Evolutionary conservation across 2,888 invertebrate species (phyloP).

Genomic region (Rhagonycha lutea): DNA sequence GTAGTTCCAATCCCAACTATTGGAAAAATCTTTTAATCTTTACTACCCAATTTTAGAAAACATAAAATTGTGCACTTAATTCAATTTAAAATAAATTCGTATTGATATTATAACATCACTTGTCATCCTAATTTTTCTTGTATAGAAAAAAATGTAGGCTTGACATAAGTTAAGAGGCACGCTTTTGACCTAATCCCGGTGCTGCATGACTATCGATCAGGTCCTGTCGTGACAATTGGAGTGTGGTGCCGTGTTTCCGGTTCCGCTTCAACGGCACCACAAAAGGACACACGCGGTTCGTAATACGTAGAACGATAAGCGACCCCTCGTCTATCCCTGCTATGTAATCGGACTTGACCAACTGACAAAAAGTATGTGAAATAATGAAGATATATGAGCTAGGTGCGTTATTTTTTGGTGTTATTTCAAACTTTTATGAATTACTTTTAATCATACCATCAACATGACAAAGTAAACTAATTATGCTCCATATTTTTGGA

Average conservation of each 20-base stretch:
- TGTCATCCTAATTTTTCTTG: background rate
- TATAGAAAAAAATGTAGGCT: background rate
- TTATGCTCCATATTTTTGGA: background rate
- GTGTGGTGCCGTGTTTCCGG: slow-evolving; percentile 26
- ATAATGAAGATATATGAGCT: slow-evolving; percentile 17
- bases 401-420: slow-evolving; percentile 1
- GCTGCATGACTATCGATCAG: slow-evolving; percentile 22
- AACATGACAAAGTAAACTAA: background rate
- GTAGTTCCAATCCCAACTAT: no score
- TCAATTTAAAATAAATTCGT: background rate
- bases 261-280: slow-evolving; percentile 23
- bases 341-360: slow-evolving; percentile 17
- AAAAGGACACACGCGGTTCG: slow-evolving; percentile 24
- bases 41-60: background rate
- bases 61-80: background rate
- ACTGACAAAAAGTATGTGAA: slow-evolving; percentile 17
- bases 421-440: background rate
- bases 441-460: background rate
- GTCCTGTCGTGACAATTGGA: slow-evolving; percentile 22
- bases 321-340: slow-evolving; percentile 13
- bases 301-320: slow-evolving; percentile 25
- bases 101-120: background rate
- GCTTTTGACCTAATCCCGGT: slow-evolving; percentile 15
- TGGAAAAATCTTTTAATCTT: no score
- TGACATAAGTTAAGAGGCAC: background rate